phyloP scores from a whole-genome alignment of 2,888 invertebrate genomes.

The Cantharis lateralis region DNA sequence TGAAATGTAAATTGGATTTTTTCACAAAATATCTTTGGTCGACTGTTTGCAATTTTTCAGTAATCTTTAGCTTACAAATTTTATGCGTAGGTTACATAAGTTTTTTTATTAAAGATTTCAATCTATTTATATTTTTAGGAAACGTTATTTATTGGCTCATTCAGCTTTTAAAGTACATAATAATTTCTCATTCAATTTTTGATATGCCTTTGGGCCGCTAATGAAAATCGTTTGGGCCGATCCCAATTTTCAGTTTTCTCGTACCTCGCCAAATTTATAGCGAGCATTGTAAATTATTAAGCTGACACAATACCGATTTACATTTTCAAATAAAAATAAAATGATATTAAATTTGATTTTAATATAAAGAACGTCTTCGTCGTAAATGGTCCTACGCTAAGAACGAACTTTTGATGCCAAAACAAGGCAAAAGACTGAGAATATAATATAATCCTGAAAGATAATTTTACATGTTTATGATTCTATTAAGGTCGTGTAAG shows the following conservation, averaged over 20 bases:
- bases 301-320: neutral
- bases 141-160: neutral
- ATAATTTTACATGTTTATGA: slow-evolving; percentile 49
- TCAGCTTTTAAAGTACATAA: neutral
- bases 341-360: neutral
- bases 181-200: neutral
- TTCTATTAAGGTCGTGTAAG: slow-evolving; percentile 49
- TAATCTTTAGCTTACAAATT: neutral
- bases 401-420: neutral
- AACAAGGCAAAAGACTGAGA: neutral
- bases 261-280: neutral
- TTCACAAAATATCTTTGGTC: neutral
- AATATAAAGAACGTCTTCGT: neutral
- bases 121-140: neutral
- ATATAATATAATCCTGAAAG: slow-evolving; percentile 23
- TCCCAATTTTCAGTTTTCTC: neutral
- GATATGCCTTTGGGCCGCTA: neutral
- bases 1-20: neutral
- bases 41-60: neutral
- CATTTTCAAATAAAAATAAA: neutral
- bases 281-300: neutral
- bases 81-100: neutral
- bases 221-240: neutral
- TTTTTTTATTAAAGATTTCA: neutral
- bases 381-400: too few species aligned